A percentile compares a stretch with the other conserved stretches of the same genome.
These are phyloP conservation scores for Drosophila paulistorum DNA, from an alignment of 1,140 invertebrate species.

Conservation along the genomic window DNA sequence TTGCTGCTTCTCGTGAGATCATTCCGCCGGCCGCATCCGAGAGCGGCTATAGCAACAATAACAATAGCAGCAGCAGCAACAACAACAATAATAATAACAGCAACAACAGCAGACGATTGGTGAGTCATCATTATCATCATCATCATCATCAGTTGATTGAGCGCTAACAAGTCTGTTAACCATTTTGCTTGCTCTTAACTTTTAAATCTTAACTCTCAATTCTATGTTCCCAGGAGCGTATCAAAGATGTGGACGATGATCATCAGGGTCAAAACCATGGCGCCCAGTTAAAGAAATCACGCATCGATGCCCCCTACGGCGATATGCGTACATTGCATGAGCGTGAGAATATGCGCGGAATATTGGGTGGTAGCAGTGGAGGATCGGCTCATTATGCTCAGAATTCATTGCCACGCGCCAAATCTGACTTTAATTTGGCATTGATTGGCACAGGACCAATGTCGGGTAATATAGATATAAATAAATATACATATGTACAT, in stretches of 20 bases:
- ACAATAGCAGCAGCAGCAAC: slow-evolving; percentile 33
- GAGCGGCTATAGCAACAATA: slow-evolving; percentile 55
- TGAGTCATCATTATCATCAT: slow-evolving; percentile 64
- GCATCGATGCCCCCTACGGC: slow-evolving; percentile 93
- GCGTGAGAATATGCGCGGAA: slow-evolving; percentile 71
- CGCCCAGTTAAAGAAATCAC: slow-evolving; percentile 91
- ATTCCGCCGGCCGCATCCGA: slow-evolving; percentile 84
- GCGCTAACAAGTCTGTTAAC: slow-evolving; percentile 46
- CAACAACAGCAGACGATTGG: slow-evolving; percentile 69
- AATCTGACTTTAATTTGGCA: slow-evolving; percentile 93
- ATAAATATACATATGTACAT: too few species aligned
- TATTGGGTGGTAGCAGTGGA: slow-evolving; percentile 48
- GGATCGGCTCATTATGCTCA: slow-evolving; percentile 82
- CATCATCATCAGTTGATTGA: slow-evolving; percentile 30
- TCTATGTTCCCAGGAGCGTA: slow-evolving; percentile 62
- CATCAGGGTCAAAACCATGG: slow-evolving; percentile 75
- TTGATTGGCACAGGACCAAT: slow-evolving; percentile 83
- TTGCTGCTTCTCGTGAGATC: slow-evolving; percentile 92
- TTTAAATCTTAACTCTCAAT: slow-evolving; percentile 1
- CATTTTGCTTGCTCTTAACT: neutral
- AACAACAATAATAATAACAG: slow-evolving; percentile 22
- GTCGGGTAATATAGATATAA: slow-evolving; percentile 27
- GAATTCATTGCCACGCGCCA: slow-evolving; percentile 88
- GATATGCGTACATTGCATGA: slow-evolving; percentile 89
- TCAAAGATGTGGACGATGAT: slow-evolving; percentile 84